Conservation (phyloP, 2,888 invertebrate species). For the Malachius bipustulatus region DNA sequence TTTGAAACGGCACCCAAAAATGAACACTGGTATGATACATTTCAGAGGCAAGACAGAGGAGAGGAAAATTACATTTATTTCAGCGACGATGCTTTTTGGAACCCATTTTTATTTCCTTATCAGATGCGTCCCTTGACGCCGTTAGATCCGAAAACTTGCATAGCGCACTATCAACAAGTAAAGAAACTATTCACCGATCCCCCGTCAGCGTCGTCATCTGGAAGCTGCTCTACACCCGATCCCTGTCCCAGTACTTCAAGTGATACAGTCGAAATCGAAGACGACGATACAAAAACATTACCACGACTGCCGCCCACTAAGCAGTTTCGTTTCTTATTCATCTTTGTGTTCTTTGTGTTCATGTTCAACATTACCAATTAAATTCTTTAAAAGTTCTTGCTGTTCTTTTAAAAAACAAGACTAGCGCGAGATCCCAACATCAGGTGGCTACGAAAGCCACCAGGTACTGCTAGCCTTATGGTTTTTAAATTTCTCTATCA, state of each 20-base stretch:
- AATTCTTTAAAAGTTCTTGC: too few species aligned
- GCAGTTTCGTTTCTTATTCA: too few species aligned
- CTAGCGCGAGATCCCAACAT: too few species aligned
- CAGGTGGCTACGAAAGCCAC: too few species aligned
- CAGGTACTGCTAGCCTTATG: too few species aligned
- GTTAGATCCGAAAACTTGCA: slow-evolving; percentile 44
- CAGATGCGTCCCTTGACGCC: slow-evolving; percentile 56
- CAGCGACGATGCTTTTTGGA: slow-evolving; percentile 42
- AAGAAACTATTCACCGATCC: slow-evolving; percentile 34
- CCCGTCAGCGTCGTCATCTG: slow-evolving; percentile 27
- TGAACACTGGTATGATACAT: slow-evolving; percentile 71
- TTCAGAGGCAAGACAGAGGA: slow-evolving; percentile 62
- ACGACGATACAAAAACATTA: too few species aligned
- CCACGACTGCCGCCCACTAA: too few species aligned
- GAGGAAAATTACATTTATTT: slow-evolving; percentile 51
- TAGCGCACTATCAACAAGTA: slow-evolving; percentile 35
- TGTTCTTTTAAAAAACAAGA: too few species aligned
- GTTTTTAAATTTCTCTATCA: too few species aligned
- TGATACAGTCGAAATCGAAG: slow-evolving; percentile 13
- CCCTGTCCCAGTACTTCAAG: slow-evolving; percentile 18
- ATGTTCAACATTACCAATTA: too few species aligned
- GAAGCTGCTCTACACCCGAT: slow-evolving; percentile 25
- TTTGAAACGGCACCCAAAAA: slow-evolving; percentile 63
- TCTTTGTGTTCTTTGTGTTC: too few species aligned
- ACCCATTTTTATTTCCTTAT: slow-evolving; percentile 61